Conservation (phyloP, 2,888 invertebrate genomes). For the Ferrisia virgata region DNA sequence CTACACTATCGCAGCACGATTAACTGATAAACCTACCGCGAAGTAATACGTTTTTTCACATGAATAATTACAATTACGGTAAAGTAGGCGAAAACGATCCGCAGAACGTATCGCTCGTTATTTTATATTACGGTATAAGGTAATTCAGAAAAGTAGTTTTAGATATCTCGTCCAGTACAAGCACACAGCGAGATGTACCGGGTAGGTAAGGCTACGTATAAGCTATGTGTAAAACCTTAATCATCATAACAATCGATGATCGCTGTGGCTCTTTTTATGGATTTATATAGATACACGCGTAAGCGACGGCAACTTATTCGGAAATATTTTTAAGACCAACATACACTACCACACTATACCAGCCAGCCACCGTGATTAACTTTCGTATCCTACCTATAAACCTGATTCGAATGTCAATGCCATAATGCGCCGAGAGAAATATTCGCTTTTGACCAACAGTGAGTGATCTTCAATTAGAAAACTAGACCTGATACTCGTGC, state of each 20-base stretch:
- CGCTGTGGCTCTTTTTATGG: neutral
- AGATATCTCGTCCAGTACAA: neutral
- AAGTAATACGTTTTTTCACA: neutral
- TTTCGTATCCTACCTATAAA: neutral
- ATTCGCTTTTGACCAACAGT: neutral
- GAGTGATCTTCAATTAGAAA: neutral
- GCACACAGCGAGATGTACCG: neutral
- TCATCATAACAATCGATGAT: slow-evolving; percentile 10
- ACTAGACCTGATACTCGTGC: neutral
- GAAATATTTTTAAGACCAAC: neutral
- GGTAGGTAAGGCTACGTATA: neutral
- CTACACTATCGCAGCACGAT: neutral
- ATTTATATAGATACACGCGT: neutral
- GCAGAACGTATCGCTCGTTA: neutral
- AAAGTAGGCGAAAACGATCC: slow-evolving; percentile 5
- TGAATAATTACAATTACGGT: slow-evolving; percentile 14
- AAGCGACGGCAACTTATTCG: neutral
- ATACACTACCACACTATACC: too few relatives aligned
- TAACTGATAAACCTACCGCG: neutral
- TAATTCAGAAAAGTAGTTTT: slow-evolving; percentile 1
- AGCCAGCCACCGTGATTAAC: neutral
- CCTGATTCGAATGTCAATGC: neutral
- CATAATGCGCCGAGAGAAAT: neutral
- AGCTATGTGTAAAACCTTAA: neutral
- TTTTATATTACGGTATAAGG: slow-evolving; percentile 9